Evolutionary conservation across 2,797 vertebrate species (phyloP).

Genomic region (Sebastes matsubarae): DNA sequence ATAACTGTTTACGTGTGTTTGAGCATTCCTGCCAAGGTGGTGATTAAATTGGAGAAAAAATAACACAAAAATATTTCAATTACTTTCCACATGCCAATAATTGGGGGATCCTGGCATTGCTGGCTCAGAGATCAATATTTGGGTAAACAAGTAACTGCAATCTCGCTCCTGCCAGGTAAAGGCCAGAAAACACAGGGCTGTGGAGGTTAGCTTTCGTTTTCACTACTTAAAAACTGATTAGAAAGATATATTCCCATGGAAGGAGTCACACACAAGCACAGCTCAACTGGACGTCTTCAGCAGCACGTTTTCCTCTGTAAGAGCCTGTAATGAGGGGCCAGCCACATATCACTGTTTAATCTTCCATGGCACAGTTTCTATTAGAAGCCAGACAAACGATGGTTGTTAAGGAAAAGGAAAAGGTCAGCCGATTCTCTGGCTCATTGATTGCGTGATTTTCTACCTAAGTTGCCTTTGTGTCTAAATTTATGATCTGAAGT

Average conservation of each 20-base stretch:
- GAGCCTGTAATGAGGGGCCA: slow-evolving; percentile 29
- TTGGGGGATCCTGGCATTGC: background rate
- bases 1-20: background rate
- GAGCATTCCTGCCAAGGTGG: background rate
- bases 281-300: slow-evolving; percentile 9
- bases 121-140: slow-evolving; percentile 43
- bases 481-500: slow-evolving; percentile 47
- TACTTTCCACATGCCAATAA: slow-evolving; percentile 2
- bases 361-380: slow-evolving; percentile 56
- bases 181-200: slow-evolving; percentile 3
- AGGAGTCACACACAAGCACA: background rate
- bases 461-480: slow-evolving; percentile 35
- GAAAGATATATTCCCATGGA: slow-evolving; percentile 27
- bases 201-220: slow-evolving; percentile 27
- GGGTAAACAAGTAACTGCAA: slow-evolving; percentile 24
- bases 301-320: background rate
- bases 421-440: slow-evolving; percentile 62
- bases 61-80: slow-evolving; percentile 17
- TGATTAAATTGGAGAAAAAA: slow-evolving; percentile 8
- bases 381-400: slow-evolving; percentile 62
- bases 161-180: slow-evolving; percentile 13
- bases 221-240: slow-evolving; percentile 48
- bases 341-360: slow-evolving; percentile 60
- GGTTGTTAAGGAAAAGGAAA: slow-evolving; percentile 45
- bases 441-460: slow-evolving; percentile 61